A percentile compares a stretch with the other conserved stretches of the same genome.
These are phyloP conservation scores for Otis tarda DNA, from an alignment of 2,113 vertebrate genomes.

Conservation along the genomic window DNA sequence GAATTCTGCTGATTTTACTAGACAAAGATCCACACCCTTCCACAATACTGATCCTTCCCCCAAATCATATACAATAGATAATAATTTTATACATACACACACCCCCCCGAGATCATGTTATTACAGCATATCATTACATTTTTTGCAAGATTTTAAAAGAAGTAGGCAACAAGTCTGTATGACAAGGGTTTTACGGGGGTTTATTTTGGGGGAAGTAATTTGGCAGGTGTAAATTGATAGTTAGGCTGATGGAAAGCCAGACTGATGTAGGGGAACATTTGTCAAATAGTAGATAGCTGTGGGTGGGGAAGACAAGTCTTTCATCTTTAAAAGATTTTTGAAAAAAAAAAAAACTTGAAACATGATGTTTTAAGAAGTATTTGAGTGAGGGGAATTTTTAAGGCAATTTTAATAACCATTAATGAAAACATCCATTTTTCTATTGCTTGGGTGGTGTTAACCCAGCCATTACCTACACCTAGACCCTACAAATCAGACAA, in stretches of 20 bases:
- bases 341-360: not conserved
- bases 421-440: not conserved
- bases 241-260: not conserved
- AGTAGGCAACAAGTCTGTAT: not conserved
- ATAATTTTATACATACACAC: not conserved
- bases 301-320: not conserved
- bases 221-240: not conserved
- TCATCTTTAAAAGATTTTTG: not conserved
- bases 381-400: not conserved
- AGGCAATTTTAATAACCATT: not conserved
- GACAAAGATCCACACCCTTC: not conserved
- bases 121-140: not conserved
- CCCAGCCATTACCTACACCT: not conserved
- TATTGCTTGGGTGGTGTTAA: not conserved
- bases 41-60: not conserved
- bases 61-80: not conserved
- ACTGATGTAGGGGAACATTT: not conserved
- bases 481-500: not conserved
- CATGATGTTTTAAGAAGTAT: not conserved
- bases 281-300: slow-evolving; percentile 1
- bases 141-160: not conserved
- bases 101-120: not conserved
- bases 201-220: not conserved
- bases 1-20: not conserved
- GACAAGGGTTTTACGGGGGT: not conserved